Base-by-base conservation (phyloP, 64 coral and sea anemone genomes). In the Stichodactyla helianthus region DNA sequence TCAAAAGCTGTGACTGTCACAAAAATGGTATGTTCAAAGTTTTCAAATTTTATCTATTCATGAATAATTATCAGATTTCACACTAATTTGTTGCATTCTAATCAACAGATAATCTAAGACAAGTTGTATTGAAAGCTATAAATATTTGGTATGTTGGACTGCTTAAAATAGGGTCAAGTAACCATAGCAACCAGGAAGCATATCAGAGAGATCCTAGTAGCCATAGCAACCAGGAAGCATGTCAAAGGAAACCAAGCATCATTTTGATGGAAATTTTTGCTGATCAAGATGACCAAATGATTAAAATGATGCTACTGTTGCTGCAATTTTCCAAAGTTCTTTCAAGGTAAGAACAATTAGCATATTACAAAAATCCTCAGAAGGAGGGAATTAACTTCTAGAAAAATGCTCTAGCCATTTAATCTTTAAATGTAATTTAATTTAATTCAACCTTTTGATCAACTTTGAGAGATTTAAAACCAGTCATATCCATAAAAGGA, bases 251-350 rank as follows among this genome's bases (percentile, higher is more conserved):
- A 74, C 68, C 68, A 74, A 74, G 25, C 23, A 31, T 74, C 10
- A 81, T 81, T 51, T 23, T 81, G 50, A 67, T 94, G 23, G 52
- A 87, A 10, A 19, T 94, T 20, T 98, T 98, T 84, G 77, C 90
- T 76, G 95, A 98, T 71, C 95, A 98, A 92, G 95, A 98, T 88
- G 93, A 98, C 82, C 87, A 98, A 61, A 87, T 98, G 88, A 64
- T 98, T 17, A 84, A 89, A 23, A 27, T 89, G 20, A 79, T 98
- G 70, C 82, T 89, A 5, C 23, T 87, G 5, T 79, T 98, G 19
- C 90, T 98, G 17, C 25, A 85, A 17, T 68, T 98, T 22, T 67
- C 85, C 60, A 84, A 87, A 57, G 84, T 76, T 88, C 74, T 89
- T 0, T 55, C 26, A 55, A 82, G 50, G 77, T 87, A 80, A 54